Conservation (phyloP, 2,888 invertebrate species). For the Drosophila hawaiiensis region DNA sequence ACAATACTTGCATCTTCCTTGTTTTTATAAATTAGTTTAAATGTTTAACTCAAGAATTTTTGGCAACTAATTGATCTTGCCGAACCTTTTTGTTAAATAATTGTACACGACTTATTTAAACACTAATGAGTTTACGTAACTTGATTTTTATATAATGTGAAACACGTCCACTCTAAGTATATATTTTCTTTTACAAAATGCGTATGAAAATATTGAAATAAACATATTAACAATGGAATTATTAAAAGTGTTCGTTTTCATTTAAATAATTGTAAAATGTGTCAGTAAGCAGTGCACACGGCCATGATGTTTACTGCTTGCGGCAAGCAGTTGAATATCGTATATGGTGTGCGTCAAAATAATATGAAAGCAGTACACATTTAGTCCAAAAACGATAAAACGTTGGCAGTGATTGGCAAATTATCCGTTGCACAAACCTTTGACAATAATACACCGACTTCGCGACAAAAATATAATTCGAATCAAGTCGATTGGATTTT, state of each 20-base stretch:
- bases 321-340: slow-evolving; percentile 26
- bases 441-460: background rate
- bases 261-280: background rate
- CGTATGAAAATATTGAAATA: slow-evolving; percentile 64
- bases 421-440: background rate
- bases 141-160: slow-evolving; percentile 42
- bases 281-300: background rate
- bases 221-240: slow-evolving; percentile 53
- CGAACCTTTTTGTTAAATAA: slow-evolving; percentile 65
- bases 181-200: slow-evolving; percentile 60
- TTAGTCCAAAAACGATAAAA: slow-evolving; percentile 7
- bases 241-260: background rate
- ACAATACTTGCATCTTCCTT: slow-evolving; percentile 65
- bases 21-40: slow-evolving; percentile 63
- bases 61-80: slow-evolving; percentile 34
- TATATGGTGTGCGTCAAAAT: background rate
- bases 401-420: background rate
- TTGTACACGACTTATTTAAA: slow-evolving; percentile 57
- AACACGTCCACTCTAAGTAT: slow-evolving; percentile 70
- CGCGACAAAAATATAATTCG: background rate
- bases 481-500: background rate
- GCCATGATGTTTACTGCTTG: background rate
- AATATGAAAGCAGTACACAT: background rate
- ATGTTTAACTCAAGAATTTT: slow-evolving; percentile 51
- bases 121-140: slow-evolving; percentile 39